These are phyloP conservation scores for Salminus brasiliensis DNA, from an alignment of 2,113 vertebrate species.

Conservation along the genomic window DNA sequence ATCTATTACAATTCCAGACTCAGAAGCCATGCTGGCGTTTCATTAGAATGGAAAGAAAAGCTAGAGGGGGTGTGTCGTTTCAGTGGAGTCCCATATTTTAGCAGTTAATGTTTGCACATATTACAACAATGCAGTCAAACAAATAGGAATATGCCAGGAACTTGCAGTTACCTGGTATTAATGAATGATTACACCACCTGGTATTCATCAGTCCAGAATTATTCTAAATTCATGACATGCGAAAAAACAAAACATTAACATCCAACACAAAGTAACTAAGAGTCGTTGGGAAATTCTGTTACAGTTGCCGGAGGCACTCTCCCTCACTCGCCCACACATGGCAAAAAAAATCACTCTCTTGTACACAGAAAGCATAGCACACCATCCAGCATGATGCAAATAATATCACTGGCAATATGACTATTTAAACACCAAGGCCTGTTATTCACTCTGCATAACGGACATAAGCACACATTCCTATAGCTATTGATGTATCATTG, in stretches of 20 bases:
- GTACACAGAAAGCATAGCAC: conserved; percentile 24
- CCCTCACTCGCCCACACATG: conserved; percentile 24
- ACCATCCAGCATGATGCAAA: background rate
- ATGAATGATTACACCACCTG: background rate
- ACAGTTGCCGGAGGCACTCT: conserved; percentile 16
- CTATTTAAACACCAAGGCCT: background rate
- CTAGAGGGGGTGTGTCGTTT: background rate
- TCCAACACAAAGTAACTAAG: conserved; percentile 14
- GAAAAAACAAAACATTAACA: conserved; percentile 26
- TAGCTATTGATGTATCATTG: no score
- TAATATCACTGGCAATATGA: background rate
- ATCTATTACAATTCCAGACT: conserved; percentile 31
- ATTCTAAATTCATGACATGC: conserved; percentile 3
- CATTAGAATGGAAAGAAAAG: conserved; percentile 11
- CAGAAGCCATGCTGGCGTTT: conserved; percentile 13
- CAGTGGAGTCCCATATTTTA: background rate
- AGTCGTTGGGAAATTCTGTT: conserved; percentile 28
- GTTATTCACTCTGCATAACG: no score
- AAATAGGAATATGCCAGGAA: background rate
- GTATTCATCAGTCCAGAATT: background rate
- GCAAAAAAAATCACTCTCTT: conserved; percentile 32
- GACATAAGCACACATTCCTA: no score
- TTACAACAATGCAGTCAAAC: background rate
- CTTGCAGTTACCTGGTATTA: background rate
- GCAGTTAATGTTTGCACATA: background rate